Evolutionary conservation across 1,140 invertebrate species (phyloP).

Genomic region (Bombus superbus): DNA sequence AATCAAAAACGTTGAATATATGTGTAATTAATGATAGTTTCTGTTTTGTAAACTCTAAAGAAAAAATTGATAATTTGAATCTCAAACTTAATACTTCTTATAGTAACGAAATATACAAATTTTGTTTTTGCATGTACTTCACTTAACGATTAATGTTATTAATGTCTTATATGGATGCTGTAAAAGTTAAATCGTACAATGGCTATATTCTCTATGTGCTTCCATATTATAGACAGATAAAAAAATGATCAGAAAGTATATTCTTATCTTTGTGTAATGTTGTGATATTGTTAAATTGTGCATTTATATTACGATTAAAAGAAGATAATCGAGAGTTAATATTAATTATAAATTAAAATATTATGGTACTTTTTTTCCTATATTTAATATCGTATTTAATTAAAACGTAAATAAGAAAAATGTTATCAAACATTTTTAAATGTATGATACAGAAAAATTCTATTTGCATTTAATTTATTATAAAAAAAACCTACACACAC

Average conservation of each 20-base stretch:
- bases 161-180: conserved; percentile 63
- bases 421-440: conserved; percentile 57
- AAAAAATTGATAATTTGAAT: conserved; percentile 51
- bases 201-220: conserved; percentile 74
- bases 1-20: neutral
- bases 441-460: conserved; percentile 54
- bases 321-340: conserved; percentile 48
- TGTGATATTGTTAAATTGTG: conserved; percentile 65
- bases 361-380: conserved; percentile 52
- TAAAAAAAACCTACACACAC: conserved; percentile 16
- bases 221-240: conserved; percentile 71
- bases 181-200: conserved; percentile 64
- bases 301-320: conserved; percentile 53
- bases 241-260: conserved; percentile 61
- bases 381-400: conserved; percentile 50
- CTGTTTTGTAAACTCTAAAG: neutral
- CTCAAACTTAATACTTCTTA: conserved; percentile 61
- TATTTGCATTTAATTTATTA: conserved; percentile 69
- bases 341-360: conserved; percentile 52
- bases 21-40: neutral
- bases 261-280: conserved; percentile 64
- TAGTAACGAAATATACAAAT: conserved; percentile 38
- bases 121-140: conserved; percentile 62
- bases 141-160: conserved; percentile 51
- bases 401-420: conserved; percentile 40